Evolutionary conservation across 1,140 invertebrate species (phyloP), one percentile per base, ranked within the genome.

Genomic region (Dendroctonus ponderosae): DNA sequence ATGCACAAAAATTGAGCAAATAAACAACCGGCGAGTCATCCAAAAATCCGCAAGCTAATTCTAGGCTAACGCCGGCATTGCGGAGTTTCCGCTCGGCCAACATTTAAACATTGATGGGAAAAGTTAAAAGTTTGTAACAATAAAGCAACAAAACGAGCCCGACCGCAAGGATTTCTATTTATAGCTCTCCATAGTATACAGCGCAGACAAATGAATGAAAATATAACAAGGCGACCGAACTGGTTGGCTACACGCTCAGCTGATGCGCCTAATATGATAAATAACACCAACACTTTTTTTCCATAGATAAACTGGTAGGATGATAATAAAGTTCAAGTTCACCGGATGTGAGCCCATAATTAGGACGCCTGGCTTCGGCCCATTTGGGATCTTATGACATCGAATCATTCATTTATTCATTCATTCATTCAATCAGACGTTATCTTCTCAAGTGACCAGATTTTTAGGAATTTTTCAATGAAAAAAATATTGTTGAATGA

Each of bases 201-300:
- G 56, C 40, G 11, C 44, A 39, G 39, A 50, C 58, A 41, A 61
- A 51, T 62, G 60, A 62, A 62, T 62, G 60, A 51, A 62, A 51
- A 58, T 8, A 61, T 42, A 15, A 46, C 56, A 43, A 46, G 56
- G 26, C 50, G 50, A 46, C 38, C 12, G 8, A 14, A 26, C 60
- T 42, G 60, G 38, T 26, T 50, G 57, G 57, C 43, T 59, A 49
- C 60, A 52, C 60, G 60, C 60, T 62, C 60, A 62, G 60, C 60
- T 62, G 60, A 62, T 62, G 60, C 60, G 60, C 38, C 39, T 62
- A 62, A 62, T 62, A 43, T n/a, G 58, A 60, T 60, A 60, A 62
- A 62, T 51, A 62, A 52, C 60, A 42, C 48, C 14, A 52, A 51
- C 40, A 39, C n/a, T 60, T 49, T 60, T 48, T 38, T 26, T 26